Conservation (phyloP, 2,888 invertebrate species). For the Acanthopleura granulata region DNA sequence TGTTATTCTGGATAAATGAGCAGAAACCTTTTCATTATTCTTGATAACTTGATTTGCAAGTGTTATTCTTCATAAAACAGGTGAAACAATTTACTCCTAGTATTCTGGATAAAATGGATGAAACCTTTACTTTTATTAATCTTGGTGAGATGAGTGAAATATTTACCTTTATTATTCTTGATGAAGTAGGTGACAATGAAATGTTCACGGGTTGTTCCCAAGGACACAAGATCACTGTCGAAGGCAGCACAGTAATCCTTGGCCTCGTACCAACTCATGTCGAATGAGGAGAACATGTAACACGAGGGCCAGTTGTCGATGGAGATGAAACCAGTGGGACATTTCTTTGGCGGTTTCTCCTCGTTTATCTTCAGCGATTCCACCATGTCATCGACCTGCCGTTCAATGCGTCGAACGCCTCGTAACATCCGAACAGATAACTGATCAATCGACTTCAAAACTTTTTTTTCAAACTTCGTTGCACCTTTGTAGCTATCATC, state of each 20-base stretch:
- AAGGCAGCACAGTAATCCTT: constrained; percentile 57
- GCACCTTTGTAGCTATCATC: background rate
- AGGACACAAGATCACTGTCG: constrained; percentile 52
- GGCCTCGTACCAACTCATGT: constrained; percentile 59
- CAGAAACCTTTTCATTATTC: constrained; percentile 32
- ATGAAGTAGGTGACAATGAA: constrained; percentile 56
- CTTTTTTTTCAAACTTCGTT: constrained; percentile 22
- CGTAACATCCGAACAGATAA: constrained; percentile 44
- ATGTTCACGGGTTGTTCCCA: constrained; percentile 56
- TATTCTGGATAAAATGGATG: too few species aligned
- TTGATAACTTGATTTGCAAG: too few species aligned
- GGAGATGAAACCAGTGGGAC: constrained; percentile 52
- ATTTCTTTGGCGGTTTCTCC: constrained; percentile 24
- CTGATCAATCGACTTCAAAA: constrained; percentile 36
- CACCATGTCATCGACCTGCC: constrained; percentile 29
- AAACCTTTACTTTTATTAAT: too few species aligned
- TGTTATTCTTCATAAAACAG: too few species aligned
- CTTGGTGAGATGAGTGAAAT: background rate
- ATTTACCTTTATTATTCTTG: constrained; percentile 52
- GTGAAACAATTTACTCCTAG: constrained; percentile 14
- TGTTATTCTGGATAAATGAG: constrained; percentile 54
- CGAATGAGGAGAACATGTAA: constrained; percentile 57
- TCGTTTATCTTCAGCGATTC: constrained; percentile 5
- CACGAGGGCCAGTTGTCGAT: constrained; percentile 53
- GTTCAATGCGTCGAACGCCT: constrained; percentile 48